Evolutionary conservation across 2,888 invertebrate genomes (phyloP), one percentile per base, ranked within the genome.

Genomic region (Clusia tigrina): DNA sequence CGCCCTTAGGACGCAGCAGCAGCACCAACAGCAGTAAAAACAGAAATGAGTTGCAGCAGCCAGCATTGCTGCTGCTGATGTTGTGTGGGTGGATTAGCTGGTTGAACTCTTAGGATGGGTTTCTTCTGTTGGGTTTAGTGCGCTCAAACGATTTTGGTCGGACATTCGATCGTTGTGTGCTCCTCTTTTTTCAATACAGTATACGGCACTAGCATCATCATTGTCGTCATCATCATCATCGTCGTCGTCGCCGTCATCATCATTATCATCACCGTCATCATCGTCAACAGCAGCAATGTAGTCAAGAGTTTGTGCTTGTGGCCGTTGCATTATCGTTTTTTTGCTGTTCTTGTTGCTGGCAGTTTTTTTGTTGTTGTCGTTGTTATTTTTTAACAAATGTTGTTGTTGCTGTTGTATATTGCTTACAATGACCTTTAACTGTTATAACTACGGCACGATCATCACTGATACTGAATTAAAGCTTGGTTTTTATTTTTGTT

Each of bases 381-480:
- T 68, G 48, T 60, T 64, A 18, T 57, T n/a, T n/a, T n/a, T n/a
- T n/a, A n/a, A n/a, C n/a, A n/a, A n/a, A n/a, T 48, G 17, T 60
- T 64, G 48, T 68, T 62, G 54, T 12, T 32, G 32, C 12, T 64
- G 26, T 60, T 53, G 54, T 62, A 66, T 65, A 58, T 64, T 61
- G 62, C 63, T 64, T 58, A 58, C 69, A 70, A 70, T 73, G 73
- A 73, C 73, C 73, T 73, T 73, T 73, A 71, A 71, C 73, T 73
- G 73, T 73, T 73, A 73, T 71, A 73, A 73, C 71, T 73, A 69
- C 67, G 68, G 71, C 71, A 73, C 73, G 73, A 71, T 71, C 70
- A 73, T 70, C 68, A 64, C 58, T 67, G 70, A 72, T 68, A 69
- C 64, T 59, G 69, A 70, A 67, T 71, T 69, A 63, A 71, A 69